Base-by-base conservation (phyloP, 2,888 invertebrate species). In the Limulus polyphemus region DNA sequence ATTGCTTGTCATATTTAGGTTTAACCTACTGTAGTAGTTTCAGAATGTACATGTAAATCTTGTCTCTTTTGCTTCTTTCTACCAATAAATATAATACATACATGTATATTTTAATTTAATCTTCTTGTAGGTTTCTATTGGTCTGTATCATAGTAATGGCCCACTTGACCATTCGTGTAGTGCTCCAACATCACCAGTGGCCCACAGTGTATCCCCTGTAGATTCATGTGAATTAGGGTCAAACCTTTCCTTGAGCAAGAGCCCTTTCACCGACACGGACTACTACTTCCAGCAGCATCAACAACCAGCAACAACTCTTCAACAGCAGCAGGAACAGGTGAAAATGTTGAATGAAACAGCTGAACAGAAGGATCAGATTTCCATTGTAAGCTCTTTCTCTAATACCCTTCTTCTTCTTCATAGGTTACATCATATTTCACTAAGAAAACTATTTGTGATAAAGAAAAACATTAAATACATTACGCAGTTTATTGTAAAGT, bases 241-340 rank as follows among this genome's bases (percentile, higher is more conserved):
- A 5, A 70, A 72, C 56, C 61, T 68, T 67, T 65, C 69, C 56
- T 64, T 69, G 61, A 74, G 73, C 65, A 72, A 69, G 57, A 73
- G 71, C 61, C 71, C 74, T 11, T 77, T 74, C 65, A 70, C 74
- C 55, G 81, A 81, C 69, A 32, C 32, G 7, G 32, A 32, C 32
- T 32, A 32, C 7, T 32, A 32, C 32, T 32, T 32, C 83, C 32
- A 32, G 32, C 32, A 32, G 32, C 76, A 81, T 87, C 73, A 87
- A 84, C 76, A 88, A 12, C 79, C 82, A 74, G 79, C 83, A 49
- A 79, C 77, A 64, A 78, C 82, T 68, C 83, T 93, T 73, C 86
- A 92, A 76, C 90, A 91, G 77, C 88, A 91, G 72, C 92, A 94
- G 80, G 92, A 93, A 79, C 90, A 93, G 79, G 88, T 94, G 77